Evolutionary conservation across 2,113 vertebrate species (phyloP).

Genomic region (Emydocephalus ijimae): DNA sequence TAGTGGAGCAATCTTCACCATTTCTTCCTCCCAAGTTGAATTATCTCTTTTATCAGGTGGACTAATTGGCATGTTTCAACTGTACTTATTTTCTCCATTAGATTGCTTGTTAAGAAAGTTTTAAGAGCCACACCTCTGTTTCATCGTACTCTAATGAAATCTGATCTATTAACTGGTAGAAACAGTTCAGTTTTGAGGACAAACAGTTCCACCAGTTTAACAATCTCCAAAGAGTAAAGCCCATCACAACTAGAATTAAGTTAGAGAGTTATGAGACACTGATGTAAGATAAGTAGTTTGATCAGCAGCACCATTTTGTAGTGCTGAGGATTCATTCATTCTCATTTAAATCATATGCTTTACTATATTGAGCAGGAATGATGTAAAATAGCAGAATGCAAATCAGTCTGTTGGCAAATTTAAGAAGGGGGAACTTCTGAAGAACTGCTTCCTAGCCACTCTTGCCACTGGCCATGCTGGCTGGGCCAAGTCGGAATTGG

Average conservation of each 20-base stretch:
- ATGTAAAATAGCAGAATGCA: neutral
- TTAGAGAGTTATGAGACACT: neutral
- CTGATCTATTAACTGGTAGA: neutral
- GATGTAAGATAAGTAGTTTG: neutral
- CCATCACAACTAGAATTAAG: neutral
- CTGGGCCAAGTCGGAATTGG: neutral
- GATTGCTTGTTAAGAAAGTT: conserved; percentile 16
- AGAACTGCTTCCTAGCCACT: neutral
- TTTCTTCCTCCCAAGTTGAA: neutral
- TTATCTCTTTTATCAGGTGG: neutral
- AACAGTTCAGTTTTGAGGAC: neutral
- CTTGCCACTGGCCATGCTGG: neutral
- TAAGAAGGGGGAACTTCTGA: neutral
- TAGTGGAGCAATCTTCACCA: neutral
- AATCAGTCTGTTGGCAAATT: neutral
- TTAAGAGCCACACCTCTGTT: conserved; percentile 1
- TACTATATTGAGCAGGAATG: neutral
- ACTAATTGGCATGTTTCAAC: conserved; percentile 34
- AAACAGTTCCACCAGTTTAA: neutral
- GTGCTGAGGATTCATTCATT: neutral
- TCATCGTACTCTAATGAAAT: neutral
- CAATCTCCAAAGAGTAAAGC: neutral
- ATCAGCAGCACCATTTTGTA: neutral
- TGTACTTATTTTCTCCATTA: conserved; percentile 45
- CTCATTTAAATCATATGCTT: neutral